Base-by-base conservation (phyloP, 1,140 invertebrate species). In the Atta texana region DNA sequence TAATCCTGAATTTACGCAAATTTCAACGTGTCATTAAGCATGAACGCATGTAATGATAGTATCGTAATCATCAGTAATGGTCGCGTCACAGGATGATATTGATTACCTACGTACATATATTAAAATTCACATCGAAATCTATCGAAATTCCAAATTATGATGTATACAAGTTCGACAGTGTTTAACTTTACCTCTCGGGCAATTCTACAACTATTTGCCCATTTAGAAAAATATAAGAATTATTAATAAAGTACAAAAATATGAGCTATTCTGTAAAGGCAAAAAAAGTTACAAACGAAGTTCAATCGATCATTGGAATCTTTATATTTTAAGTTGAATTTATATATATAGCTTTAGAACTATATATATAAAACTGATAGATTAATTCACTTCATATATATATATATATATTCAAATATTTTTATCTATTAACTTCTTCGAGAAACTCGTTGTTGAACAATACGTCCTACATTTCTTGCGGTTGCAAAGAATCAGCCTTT, bases 1-100 rank as follows among this genome's bases (percentile, higher is more conserved):
- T 55, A 61, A 82, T 74, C 49, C 39, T 16, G 18, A 63, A 82
- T 61, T 82, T 51, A 61, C 24, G 24, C 5, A 31, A 82, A 82
- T 61, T 72, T 82, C 21, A 21, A 59, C 12, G 12, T 16, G 12
- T 16, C 31, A 59, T 14, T 44, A 57, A 34, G 10, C 49, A 21
- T n/a, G 34, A 71, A 21, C 16, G 51, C 24, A 10, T 1, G 14
- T 66, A 66, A 12, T 34, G 57, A 78, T 78, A 78, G 10, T n/a
- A n/a, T n/a, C n/a, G n/a, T 66, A 78, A 44, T 77, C 34, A 24
- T 49, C 59, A 49, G 18, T 49, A 39, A 34, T 78, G 21, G 44
- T 68, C 61, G 14, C 21, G n/a, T 28, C 14, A 14, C 12, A 44
- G 21, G 16, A 44, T 14, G 21, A 81, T 71, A 72, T 81, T 14